Conservation (phyloP, 2,797 vertebrate species). For the Meriones psammophilus region DNA sequence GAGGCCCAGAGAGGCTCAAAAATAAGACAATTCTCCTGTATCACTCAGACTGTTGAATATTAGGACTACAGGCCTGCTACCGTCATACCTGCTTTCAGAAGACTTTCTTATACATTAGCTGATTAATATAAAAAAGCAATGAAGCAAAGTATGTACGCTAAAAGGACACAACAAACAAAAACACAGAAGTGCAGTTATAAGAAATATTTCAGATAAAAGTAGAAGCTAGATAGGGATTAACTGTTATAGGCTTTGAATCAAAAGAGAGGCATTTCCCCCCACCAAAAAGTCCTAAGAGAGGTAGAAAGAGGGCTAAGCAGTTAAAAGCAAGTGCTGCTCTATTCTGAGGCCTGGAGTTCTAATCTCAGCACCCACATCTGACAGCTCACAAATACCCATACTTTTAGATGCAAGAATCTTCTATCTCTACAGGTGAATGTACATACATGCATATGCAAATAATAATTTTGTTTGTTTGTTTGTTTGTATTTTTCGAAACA, state of each 20-base stretch:
- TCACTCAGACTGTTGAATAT: background rate
- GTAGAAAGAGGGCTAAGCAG: background rate
- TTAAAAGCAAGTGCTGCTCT: background rate
- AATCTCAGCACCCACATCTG: background rate
- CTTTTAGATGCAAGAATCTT: background rate
- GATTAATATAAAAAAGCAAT: background rate
- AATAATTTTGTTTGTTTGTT: background rate
- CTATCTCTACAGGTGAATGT: background rate
- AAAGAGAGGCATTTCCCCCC: background rate
- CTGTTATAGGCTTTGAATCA: background rate
- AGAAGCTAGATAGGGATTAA: slow-evolving; percentile 34
- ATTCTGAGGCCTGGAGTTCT: background rate
- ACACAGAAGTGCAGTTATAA: too few relatives aligned
- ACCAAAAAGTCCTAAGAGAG: background rate
- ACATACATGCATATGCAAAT: background rate
- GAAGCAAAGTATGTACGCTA: too few relatives aligned
- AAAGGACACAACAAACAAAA: too few relatives aligned
- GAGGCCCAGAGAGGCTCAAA: too few relatives aligned
- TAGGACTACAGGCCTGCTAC: background rate
- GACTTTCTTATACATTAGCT: background rate
- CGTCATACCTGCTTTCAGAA: background rate
- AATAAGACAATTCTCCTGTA: too few relatives aligned
- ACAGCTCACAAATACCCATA: background rate
- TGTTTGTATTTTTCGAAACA: background rate
- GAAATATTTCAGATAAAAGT: background rate